Evolutionary conservation across 1,140 invertebrate species (phyloP).

Genomic region (Ooceraea biroi): DNA sequence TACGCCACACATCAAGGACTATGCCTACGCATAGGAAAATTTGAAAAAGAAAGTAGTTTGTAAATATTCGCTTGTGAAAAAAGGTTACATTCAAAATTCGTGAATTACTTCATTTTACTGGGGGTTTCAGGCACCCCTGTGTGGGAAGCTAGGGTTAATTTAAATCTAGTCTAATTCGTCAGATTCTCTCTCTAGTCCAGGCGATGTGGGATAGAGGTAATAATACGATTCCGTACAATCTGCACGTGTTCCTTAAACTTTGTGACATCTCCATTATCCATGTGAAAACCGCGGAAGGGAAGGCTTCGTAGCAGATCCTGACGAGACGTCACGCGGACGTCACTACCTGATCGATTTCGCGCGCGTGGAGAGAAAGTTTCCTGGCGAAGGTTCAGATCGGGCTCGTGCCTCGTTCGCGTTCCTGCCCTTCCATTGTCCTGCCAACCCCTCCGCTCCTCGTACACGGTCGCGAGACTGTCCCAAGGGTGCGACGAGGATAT

Average conservation of each 20-base stretch:
- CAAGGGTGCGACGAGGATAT: constrained; percentile 27
- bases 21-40: too few relatives aligned
- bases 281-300: constrained; percentile 25
- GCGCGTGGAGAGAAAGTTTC: constrained; percentile 54
- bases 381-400: constrained; percentile 54
- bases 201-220: not conserved
- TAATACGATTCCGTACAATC: not conserved
- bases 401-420: constrained; percentile 34
- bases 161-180: too few relatives aligned
- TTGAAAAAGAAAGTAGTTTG: too few relatives aligned
- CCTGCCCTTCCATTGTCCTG: constrained; percentile 36
- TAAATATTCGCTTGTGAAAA: too few relatives aligned
- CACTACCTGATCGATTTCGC: constrained; percentile 53
- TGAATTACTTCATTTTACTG: too few relatives aligned
- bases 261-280: constrained; percentile 23
- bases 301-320: constrained; percentile 5
- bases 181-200: too few relatives aligned
- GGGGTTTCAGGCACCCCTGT: too few relatives aligned
- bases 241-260: not conserved
- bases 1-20: too few relatives aligned
- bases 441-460: constrained; percentile 22
- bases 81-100: too few relatives aligned
- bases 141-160: too few relatives aligned
- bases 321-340: constrained; percentile 50
- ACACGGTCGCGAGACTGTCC: constrained; percentile 17